These are phyloP conservation scores for Cheilosia soror DNA, from an alignment of 2,888 invertebrate genomes.

Conservation along the genomic window DNA sequence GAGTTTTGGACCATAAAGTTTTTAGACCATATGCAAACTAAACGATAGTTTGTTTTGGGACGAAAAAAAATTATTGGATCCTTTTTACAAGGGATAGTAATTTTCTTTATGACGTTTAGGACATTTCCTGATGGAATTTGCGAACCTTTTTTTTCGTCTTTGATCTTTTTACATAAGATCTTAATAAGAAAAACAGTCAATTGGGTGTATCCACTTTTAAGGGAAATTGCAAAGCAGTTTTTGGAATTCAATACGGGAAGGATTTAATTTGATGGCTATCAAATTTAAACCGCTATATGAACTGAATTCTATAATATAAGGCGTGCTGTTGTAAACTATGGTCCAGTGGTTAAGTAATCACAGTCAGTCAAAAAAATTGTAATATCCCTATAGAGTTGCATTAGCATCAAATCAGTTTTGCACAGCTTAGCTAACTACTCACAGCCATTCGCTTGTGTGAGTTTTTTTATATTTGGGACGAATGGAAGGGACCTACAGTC, in stretches of 20 bases:
- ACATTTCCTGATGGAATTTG: slow-evolving; percentile 13
- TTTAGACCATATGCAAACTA: slow-evolving; percentile 10
- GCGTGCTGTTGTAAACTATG: too few species aligned
- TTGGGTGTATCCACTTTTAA: slow-evolving; percentile 37
- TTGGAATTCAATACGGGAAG: background rate
- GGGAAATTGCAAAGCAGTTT: slow-evolving; percentile 12
- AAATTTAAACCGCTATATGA: too few species aligned
- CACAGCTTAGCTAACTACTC: too few species aligned
- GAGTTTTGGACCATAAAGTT: slow-evolving; percentile 20
- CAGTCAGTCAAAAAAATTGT: too few species aligned
- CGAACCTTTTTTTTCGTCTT: slow-evolving; percentile 6
- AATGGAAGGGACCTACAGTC: too few species aligned
- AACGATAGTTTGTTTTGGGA: slow-evolving; percentile 9
- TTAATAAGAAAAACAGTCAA: slow-evolving; percentile 35
- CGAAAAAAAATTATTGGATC: slow-evolving; percentile 4
- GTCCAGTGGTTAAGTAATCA: too few species aligned
- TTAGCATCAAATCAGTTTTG: too few species aligned
- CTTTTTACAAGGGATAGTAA: background rate
- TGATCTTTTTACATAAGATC: background rate
- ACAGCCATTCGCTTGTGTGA: too few species aligned
- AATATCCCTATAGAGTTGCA: too few species aligned
- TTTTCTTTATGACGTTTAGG: slow-evolving; percentile 32
- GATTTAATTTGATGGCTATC: background rate
- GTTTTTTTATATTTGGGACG: too few species aligned
- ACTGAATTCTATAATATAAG: too few species aligned